Evolutionary conservation across 92 coral and sea anemone genomes (phyloP), one percentile per base, ranked within the genome.

Genomic region (Parazoanthus atlanticus): DNA sequence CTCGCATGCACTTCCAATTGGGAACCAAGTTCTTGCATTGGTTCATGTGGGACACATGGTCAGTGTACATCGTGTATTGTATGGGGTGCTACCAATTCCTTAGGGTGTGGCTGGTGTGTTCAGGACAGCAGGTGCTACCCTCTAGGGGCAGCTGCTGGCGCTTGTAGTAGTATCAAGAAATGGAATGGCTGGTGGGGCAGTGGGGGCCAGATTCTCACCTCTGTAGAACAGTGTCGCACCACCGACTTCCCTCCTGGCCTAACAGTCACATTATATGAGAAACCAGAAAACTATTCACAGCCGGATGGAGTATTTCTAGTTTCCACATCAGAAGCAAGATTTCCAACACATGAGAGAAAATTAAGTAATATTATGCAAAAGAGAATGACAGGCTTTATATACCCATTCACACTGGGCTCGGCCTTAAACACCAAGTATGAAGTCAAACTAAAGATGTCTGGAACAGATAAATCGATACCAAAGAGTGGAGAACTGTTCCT

Each of bases 111-210:
- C 34, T 97, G 99, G 99, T 97, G 99, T 79, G 98, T 97, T 4
- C 98, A 97, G 89, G 99, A 97, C 86, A 91, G 99, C 79, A 92
- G 86, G 34, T 97, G 99, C 84, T 97, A 97, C 88, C 95, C 96
- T 4, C 82, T 1, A 0, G 78, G 71, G 12, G 90, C 97, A 33
- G 96, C 93, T 0, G 36, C 84, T 38, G 96, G 96, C 40, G 96
- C 96, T 46, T 96, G 99, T 85, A 78, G 88, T 12, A 89, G 89
- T 66, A 69, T 13, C 0, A 69, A 83, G 28, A 56, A 86, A 9
- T 41, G 89, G 46, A 79, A 58, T 66, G 99, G 99, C 88, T 97
- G 99, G 99, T 97, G 99, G 99, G 98, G 99, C 1, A 66, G 76
- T n/a, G 19, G 66, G 71, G 96, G 97, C 26, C 81, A 89, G 21